phyloP scores from a whole-genome alignment of 2,113 vertebrate genomes.

The Lichenostomus cassidix region DNA sequence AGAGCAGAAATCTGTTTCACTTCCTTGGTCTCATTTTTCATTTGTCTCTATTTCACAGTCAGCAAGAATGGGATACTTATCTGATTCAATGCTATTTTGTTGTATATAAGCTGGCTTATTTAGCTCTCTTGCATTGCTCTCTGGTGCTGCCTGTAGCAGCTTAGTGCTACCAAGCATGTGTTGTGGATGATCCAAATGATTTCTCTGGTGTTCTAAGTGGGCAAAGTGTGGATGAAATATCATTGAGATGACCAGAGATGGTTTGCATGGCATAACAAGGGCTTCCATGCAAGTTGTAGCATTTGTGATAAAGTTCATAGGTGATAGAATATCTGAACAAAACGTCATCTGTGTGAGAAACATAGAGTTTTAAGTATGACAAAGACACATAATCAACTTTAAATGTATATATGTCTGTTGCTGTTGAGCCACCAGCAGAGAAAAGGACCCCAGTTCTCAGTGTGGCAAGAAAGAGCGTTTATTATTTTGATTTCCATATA shows the following conservation, averaged over 20 bases:
- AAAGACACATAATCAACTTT: neutral
- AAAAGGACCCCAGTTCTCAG: too few relatives aligned
- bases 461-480: too few relatives aligned
- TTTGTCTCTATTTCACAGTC: neutral
- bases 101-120: neutral
- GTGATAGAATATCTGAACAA: neutral
- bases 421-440: too few relatives aligned
- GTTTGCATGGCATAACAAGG: rapidly evolving
- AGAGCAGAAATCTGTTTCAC: neutral
- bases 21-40: neutral
- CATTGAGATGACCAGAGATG: neutral
- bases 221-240: neutral
- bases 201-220: neutral
- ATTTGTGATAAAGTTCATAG: neutral
- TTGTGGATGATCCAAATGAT: neutral
- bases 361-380: neutral
- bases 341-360: neutral
- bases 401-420: rapidly evolving
- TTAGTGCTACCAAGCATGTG: neutral
- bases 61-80: neutral
- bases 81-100: neutral
- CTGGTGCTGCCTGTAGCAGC: neutral
- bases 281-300: neutral
- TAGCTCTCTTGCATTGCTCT: neutral
- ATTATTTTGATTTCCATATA: too few relatives aligned